These are phyloP conservation scores for Archaeoteleia sp. DNA, from an alignment of 2,888 invertebrate genomes.

Conservation along the genomic window DNA sequence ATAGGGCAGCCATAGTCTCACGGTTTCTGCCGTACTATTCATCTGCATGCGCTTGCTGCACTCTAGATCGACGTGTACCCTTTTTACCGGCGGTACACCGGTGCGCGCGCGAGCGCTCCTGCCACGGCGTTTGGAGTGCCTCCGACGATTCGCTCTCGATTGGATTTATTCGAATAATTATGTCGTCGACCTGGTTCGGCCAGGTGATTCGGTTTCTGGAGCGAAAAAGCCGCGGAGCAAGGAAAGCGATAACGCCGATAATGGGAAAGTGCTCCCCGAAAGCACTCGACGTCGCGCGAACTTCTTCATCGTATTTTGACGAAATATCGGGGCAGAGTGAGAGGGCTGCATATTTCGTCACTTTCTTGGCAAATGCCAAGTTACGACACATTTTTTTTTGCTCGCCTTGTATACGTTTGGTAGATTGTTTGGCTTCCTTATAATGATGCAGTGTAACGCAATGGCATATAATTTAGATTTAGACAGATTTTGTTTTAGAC, in stretches of 20 bases:
- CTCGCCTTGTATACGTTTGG: too few species aligned
- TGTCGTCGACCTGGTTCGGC: slow-evolving; percentile 54
- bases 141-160: slow-evolving; percentile 58
- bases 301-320: slow-evolving; percentile 14
- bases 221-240: slow-evolving; percentile 21
- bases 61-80: slow-evolving; percentile 53
- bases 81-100: slow-evolving; percentile 50
- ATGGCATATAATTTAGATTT: too few species aligned
- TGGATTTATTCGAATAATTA: slow-evolving; percentile 66
- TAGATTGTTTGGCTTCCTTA: too few species aligned
- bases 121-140: not conserved
- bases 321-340: not conserved
- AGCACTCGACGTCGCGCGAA: slow-evolving; percentile 21
- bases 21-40: slow-evolving; percentile 73
- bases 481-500: too few species aligned
- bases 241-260: slow-evolving; percentile 47
- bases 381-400: too few species aligned
- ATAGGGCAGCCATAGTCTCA: slow-evolving; percentile 74
- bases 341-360: too few species aligned
- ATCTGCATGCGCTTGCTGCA: slow-evolving; percentile 69
- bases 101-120: slow-evolving; percentile 11
- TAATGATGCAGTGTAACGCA: too few species aligned
- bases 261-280: slow-evolving; percentile 34
- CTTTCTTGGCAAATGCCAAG: too few species aligned
- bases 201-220: slow-evolving; percentile 43